These are phyloP conservation scores for Fistularia tabacaria DNA, from an alignment of 2,797 vertebrate species.

Conservation along the genomic window DNA sequence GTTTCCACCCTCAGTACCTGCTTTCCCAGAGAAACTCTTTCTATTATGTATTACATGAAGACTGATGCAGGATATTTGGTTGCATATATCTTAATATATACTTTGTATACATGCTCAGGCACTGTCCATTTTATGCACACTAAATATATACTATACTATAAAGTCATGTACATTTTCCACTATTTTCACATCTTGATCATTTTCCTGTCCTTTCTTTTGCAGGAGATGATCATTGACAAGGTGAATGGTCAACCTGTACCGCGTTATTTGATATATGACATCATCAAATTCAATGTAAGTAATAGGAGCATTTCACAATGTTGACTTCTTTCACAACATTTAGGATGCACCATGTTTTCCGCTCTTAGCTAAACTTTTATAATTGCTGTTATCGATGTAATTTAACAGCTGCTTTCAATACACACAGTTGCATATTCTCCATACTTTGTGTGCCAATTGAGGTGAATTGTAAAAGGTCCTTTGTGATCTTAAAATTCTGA, in stretches of 20 bases:
- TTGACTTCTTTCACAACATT: not conserved
- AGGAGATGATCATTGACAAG: constrained; percentile 99
- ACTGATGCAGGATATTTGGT: not conserved
- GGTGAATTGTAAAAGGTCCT: no score
- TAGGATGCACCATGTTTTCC: not conserved
- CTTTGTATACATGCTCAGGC: no score
- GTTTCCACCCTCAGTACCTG: constrained; percentile 13
- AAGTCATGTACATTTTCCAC: no score
- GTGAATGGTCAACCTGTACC: constrained; percentile 95
- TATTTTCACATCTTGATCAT: not conserved
- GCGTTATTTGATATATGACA: constrained; percentile 98
- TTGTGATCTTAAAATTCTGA: no score
- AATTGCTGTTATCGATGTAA: no score
- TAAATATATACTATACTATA: no score
- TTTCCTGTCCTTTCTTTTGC: constrained; percentile 55
- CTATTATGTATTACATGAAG: constrained; percentile 1
- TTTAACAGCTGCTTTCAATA: no score
- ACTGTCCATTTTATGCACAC: no score
- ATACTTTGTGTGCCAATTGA: no score
- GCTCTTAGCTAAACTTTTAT: not conserved
- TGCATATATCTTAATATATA: not conserved
- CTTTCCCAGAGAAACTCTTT: constrained; percentile 12
- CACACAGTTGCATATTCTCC: no score
- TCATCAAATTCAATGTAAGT: constrained; percentile 98
- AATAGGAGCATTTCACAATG: constrained; percentile 25